A percentile compares a stretch with the other conserved stretches of the same genome.
Evolutionary conservation across 2,797 vertebrate genomes (phyloP).

Genomic region (Epinephelus awoara): DNA sequence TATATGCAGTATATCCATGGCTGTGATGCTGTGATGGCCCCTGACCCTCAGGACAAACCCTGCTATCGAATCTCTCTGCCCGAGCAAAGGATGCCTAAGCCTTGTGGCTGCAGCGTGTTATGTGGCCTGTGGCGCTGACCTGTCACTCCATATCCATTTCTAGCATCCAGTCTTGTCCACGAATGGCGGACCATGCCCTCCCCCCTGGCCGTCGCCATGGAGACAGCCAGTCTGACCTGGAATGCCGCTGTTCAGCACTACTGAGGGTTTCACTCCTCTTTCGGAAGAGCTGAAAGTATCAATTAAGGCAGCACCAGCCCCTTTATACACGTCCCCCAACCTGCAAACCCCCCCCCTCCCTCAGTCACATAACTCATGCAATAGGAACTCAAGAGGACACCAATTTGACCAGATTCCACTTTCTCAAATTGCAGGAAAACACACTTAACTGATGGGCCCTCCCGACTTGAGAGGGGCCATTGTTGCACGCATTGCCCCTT

Average conservation of each 20-base stretch:
- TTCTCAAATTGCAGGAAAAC: slow-evolving; percentile 85
- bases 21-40: slow-evolving; percentile 34
- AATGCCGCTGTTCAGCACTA: slow-evolving; percentile 76
- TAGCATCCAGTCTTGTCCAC: slow-evolving; percentile 53
- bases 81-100: slow-evolving; percentile 43
- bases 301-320: slow-evolving; percentile 63
- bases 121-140: slow-evolving; percentile 64
- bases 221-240: slow-evolving; percentile 90
- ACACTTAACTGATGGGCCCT: slow-evolving; percentile 81
- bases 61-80: slow-evolving; percentile 37
- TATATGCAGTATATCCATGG: slow-evolving; percentile 13
- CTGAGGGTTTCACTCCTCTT: slow-evolving; percentile 68
- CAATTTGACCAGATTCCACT: slow-evolving; percentile 83
- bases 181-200: slow-evolving; percentile 23
- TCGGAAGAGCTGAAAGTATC: slow-evolving; percentile 68
- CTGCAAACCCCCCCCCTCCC: slow-evolving; percentile 17
- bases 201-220: slow-evolving; percentile 76
- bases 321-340: slow-evolving; percentile 24
- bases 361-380: slow-evolving; percentile 68
- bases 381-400: slow-evolving; percentile 78
- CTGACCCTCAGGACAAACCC: slow-evolving; percentile 47
- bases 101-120: slow-evolving; percentile 61
- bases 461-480: slow-evolving; percentile 74
- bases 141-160: slow-evolving; percentile 73
- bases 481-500: slow-evolving; percentile 71